Base-by-base conservation (phyloP, 2,888 invertebrate genomes). In the Pecten maximus region DNA sequence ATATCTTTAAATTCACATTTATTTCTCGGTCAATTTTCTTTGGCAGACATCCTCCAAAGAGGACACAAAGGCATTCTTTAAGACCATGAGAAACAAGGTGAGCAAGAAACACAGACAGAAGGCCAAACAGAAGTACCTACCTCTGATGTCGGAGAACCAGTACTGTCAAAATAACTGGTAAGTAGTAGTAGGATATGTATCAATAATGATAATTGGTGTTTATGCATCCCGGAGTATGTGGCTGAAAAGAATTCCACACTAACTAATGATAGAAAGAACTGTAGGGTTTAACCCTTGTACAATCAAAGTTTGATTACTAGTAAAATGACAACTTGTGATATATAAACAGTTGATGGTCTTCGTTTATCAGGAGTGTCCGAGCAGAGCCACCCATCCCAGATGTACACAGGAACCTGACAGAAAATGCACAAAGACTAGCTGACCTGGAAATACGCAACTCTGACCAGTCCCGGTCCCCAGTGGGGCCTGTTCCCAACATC, bases 51-150 rank as follows among this genome's bases (percentile, higher is more conserved):
- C 97, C 50, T 94, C 96, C 16, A 97, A 96, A 93, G 97, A 97
- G 92, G 96, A 96, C 89, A 96, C 97, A 4, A 95, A 96, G 92
- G 97, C 97, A 10, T 96, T 97, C 91, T 93, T 97, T 89, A 96
- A 96, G 93, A 96, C 96, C n/a, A 91, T 97, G 89, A 95, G 96
- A 90, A 97, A 97, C 93, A 97, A 97, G 90, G 91, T 97, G 23
- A 95, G 95, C 90, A 95, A 94, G 88, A 95, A 94, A 87, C 94
- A 95, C 89, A 90, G 95, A 19, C 91, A 93, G 88, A 95, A 95
- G 87, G 91, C 96, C 92, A 95, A 95, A 87, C 93, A 94, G 54
- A 95, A 95, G 40, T 96, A 96, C 91, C 93, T 96, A 44, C 96
- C 96, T 3, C 93, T 96, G 35, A 93, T 94, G 86, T 93, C 93